A percentile compares a stretch with the other conserved stretches of the same genome.
Conservation (phyloP, 35 echinoderm and acorn worm genomes). For the Apostichopus parvimensis region DNA sequence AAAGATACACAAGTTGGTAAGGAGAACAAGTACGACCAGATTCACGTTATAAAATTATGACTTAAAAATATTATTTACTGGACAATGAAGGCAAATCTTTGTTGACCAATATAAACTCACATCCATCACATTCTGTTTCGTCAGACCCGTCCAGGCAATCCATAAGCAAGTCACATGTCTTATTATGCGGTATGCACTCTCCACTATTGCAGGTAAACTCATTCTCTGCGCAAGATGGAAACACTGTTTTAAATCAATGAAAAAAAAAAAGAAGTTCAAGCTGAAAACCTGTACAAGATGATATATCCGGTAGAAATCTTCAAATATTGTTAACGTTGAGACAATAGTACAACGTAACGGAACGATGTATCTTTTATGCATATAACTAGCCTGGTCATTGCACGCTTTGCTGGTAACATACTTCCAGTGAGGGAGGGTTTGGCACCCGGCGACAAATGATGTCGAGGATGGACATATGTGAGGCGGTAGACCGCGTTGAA, state of each 20-base stretch:
- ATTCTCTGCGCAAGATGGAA: not conserved
- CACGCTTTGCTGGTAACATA: too few species aligned
- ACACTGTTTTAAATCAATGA: not conserved
- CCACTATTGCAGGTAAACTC: not conserved
- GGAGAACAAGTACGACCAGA: too few species aligned
- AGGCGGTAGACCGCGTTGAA: too few species aligned
- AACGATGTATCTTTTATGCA: not conserved
- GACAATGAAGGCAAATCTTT: too few species aligned
- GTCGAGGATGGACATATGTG: too few species aligned
- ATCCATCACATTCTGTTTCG: not conserved
- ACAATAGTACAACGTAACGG: not conserved
- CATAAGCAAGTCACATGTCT: not conserved
- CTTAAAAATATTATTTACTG: too few species aligned
- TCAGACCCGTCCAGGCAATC: constrained; percentile 1
- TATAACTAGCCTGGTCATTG: not conserved
- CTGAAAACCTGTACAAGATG: too few species aligned
- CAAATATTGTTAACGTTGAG: not conserved
- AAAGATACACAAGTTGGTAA: too few species aligned
- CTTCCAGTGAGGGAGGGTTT: too few species aligned
- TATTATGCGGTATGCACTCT: not conserved
- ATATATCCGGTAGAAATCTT: too few species aligned
- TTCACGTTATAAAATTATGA: too few species aligned
- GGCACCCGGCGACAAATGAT: too few species aligned
- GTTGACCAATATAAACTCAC: not conserved
- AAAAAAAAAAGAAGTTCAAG: not conserved